Percentiles rank a stretch among this genome's conserved stretches.
These are phyloP conservation scores for Tinea pellionella DNA, from an alignment of 2,888 invertebrate species.

Conservation along the genomic window DNA sequence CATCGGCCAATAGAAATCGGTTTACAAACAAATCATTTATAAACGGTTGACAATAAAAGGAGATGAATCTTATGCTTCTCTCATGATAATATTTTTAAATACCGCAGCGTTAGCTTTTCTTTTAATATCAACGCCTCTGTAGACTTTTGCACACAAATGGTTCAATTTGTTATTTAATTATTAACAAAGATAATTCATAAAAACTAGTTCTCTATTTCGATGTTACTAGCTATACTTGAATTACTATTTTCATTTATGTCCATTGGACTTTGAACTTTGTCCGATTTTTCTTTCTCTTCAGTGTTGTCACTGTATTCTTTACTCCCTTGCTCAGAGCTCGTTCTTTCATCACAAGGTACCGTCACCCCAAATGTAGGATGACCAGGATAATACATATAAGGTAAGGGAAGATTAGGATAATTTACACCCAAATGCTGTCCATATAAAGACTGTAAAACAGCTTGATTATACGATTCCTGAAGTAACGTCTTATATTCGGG, in stretches of 20 bases:
- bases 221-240: conserved; percentile 64
- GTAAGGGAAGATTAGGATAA: conserved; percentile 49
- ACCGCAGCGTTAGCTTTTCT: too few relatives aligned
- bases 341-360: conserved; percentile 46
- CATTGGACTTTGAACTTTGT: conserved; percentile 27
- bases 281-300: conserved; percentile 34
- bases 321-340: conserved; percentile 23
- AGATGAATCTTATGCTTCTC: too few relatives aligned
- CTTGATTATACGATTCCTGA: conserved; percentile 63
- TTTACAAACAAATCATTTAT: too few relatives aligned
- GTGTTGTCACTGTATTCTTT: conserved; percentile 34
- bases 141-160: too few relatives aligned
- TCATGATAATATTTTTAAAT: too few relatives aligned
- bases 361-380: conserved; percentile 51
- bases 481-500: conserved; percentile 58
- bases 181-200: too few relatives aligned
- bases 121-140: too few relatives aligned
- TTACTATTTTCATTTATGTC: conserved; percentile 57
- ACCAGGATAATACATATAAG: conserved; percentile 62
- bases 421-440: conserved; percentile 59
- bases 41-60: too few relatives aligned
- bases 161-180: too few relatives aligned
- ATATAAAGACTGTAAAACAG: conserved; percentile 57
- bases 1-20: too few relatives aligned
- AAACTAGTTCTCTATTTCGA: conserved; percentile 58